These are phyloP conservation scores for Halcyon leucocephala DNA, from an alignment of 2,797 vertebrate genomes.

Conservation along the genomic window DNA sequence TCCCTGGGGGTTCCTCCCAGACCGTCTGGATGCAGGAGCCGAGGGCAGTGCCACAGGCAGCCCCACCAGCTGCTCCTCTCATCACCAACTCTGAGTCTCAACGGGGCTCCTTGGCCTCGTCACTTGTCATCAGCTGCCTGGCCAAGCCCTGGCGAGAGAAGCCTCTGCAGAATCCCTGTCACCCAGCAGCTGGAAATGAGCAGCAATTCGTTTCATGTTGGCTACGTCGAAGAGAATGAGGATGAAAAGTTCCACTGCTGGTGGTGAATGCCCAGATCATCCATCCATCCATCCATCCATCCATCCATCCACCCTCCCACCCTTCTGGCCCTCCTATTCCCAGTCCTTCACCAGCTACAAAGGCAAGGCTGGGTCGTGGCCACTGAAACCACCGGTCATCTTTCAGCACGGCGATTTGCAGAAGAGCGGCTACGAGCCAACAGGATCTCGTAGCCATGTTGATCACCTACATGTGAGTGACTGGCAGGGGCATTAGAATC, in stretches of 20 bases:
- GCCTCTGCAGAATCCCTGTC: background rate
- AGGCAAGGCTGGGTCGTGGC: background rate
- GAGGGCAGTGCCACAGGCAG: fast-evolving
- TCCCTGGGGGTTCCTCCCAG: fast-evolving
- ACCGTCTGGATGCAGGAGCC: background rate
- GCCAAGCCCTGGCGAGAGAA: background rate
- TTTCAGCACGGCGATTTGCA: background rate
- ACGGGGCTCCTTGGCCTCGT: background rate
- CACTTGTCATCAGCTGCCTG: background rate
- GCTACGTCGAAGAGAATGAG: background rate
- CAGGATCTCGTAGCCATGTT: background rate
- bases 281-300: background rate
- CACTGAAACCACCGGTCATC: background rate
- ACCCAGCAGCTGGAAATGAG: background rate
- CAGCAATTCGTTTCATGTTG: background rate
- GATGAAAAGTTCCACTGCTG: background rate
- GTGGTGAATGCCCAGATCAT: background rate
- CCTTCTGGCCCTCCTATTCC: background rate
- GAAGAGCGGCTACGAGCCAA: background rate
- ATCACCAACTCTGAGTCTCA: background rate
- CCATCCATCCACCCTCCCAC: background rate
- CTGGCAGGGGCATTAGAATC: background rate
- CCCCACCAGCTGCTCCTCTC: background rate
- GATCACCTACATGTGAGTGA: background rate
- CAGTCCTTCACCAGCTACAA: background rate